These are phyloP conservation scores for Melospiza melodia DNA, from an alignment of 2,113 vertebrate species.

Conservation along the genomic window DNA sequence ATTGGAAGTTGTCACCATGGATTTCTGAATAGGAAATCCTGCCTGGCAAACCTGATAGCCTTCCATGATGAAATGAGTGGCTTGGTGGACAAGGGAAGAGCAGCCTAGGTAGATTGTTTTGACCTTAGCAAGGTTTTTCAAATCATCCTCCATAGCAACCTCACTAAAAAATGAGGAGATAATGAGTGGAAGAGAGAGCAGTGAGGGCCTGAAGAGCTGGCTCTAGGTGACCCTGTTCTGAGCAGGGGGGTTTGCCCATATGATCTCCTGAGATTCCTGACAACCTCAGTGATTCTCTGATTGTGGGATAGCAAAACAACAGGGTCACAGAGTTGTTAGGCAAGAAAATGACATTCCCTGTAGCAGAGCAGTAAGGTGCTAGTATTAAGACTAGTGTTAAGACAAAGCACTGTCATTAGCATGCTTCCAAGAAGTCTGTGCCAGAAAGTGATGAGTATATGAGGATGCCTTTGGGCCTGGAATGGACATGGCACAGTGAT, in stretches of 20 bases:
- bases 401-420: neutral
- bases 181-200: neutral
- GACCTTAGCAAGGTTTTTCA: neutral
- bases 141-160: neutral
- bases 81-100: neutral
- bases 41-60: neutral
- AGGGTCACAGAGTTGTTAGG: neutral
- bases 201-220: neutral
- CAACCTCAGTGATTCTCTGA: neutral
- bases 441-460: neutral
- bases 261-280: neutral
- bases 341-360: neutral
- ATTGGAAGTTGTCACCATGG: neutral
- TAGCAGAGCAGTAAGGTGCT: neutral
- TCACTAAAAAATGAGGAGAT: neutral
- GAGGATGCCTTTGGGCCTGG: neutral
- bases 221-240: neutral
- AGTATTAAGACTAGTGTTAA: neutral
- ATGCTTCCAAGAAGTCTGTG: neutral
- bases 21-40: neutral
- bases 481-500: neutral
- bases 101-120: neutral
- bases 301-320: neutral
- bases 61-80: neutral
- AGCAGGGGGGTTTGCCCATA: accelerated